A percentile compares a stretch with the other conserved stretches of the same genome.
These are phyloP conservation scores for Alcis repandata DNA, from an alignment of 2,888 invertebrate species.

Conservation along the genomic window DNA sequence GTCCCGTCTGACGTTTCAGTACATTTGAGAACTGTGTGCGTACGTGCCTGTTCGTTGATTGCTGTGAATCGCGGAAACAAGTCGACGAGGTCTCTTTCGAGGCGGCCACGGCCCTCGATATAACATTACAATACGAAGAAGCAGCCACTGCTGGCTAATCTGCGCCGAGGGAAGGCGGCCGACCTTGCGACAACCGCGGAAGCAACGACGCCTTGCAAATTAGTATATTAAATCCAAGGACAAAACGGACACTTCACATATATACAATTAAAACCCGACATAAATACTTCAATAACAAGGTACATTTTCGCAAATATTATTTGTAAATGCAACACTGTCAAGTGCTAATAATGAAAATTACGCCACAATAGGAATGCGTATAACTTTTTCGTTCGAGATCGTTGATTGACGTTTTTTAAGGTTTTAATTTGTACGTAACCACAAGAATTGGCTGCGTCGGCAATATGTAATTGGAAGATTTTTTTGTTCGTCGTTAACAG, in stretches of 20 bases:
- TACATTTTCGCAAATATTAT: constrained; percentile 28
- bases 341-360: constrained; percentile 30
- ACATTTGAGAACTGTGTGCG: neutral
- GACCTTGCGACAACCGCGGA: constrained; percentile 74
- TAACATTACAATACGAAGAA: constrained; percentile 56
- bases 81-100: constrained; percentile 41
- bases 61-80: constrained; percentile 61
- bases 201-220: constrained; percentile 78
- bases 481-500: neutral
- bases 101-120: constrained; percentile 50
- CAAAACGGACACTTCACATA: constrained; percentile 52
- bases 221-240: constrained; percentile 72
- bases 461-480: too few relatives aligned
- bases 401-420: constrained; percentile 24
- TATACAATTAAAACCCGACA: constrained; percentile 52
- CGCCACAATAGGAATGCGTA: constrained; percentile 24
- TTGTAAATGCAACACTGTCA: constrained; percentile 21
- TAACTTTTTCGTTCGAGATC: constrained; percentile 26
- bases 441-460: too few relatives aligned
- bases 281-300: constrained; percentile 34
- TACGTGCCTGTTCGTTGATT: constrained; percentile 18
- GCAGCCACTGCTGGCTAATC: constrained; percentile 29
- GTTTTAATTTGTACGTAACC: too few relatives aligned
- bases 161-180: constrained; percentile 47
- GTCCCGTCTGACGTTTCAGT: constrained; percentile 6